Evolutionary conservation across 2,113 vertebrate species (phyloP), one percentile per base, ranked within the genome.

Genomic region (Galemys pyrenaicus): DNA sequence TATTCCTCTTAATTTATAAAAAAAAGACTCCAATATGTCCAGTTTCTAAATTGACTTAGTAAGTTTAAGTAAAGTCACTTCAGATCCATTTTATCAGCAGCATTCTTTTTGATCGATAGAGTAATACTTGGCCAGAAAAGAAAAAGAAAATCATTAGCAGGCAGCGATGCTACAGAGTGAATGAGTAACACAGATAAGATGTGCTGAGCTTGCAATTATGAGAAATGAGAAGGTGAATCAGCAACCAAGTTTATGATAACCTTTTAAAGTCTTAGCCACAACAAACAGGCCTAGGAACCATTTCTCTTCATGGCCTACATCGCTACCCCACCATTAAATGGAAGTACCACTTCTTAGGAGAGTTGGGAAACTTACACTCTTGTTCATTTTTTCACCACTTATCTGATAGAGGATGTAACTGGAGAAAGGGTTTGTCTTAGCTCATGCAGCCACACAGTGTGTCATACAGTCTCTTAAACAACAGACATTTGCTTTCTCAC

Each of bases 51-150:
- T 32, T 89, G 41, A 77, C 37, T 80, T 89, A 78, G 56, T 8
- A 67, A n/a, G 9, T 89, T 94, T 88, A 78, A 95, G 84, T 70
- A 44, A 92, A 87, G 41, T 82, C 22, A 67, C 28, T 73, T 75
- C 75, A 56, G 49, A 68, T 75, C 41, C 30, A 91, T 68, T 73
- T 68, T 71, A 41, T 79, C 71, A 94, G 51, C 20, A 88, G 28
- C 95, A 94, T 78, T 86, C 37, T 68, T 30, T 67, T 22, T 49
- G 28, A 91, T 68, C 62, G 68, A 80, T 22, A 89, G 32, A 88
- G 68, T 46, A 73, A 41, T 51, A 91, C 30, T 13, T 82, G 68
- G 41, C 12, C 64, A 49, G 24, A 89, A 70, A 16, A 24, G 39
- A 32, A 32, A 71, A 37, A 22, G 51, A 32, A 68, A 84, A 71